phyloP scores from a whole-genome alignment of 2,797 vertebrate genomes.

The Dicrostonyx torquatus region DNA sequence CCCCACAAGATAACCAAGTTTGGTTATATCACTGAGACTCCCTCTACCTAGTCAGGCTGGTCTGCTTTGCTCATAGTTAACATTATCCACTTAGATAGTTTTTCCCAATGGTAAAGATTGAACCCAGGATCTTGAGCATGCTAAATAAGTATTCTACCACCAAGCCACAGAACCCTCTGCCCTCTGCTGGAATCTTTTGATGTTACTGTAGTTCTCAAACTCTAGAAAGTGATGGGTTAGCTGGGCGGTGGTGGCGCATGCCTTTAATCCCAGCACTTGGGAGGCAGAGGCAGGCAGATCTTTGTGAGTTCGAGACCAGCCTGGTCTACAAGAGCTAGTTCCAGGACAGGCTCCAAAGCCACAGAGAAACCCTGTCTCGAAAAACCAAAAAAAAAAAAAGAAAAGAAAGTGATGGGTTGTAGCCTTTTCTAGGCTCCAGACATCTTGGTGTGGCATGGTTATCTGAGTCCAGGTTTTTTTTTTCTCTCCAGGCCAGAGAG shows the following conservation, averaged over 20 bases:
- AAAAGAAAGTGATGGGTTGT: background rate
- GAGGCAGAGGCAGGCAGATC: no score
- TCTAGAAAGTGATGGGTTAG: background rate
- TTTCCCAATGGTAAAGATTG: background rate
- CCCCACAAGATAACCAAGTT: background rate
- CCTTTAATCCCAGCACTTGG: no score
- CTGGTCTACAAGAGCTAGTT: no score
- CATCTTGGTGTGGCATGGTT: background rate
- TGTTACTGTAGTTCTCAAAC: background rate
- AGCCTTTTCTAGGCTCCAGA: background rate
- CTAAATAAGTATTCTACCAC: background rate
- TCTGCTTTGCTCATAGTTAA: background rate
- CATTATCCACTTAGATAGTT: background rate
- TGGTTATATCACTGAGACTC: background rate
- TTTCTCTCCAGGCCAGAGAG: slow-evolving; percentile 12
- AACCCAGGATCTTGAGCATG: background rate
- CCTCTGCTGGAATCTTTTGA: background rate
- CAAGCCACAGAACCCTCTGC: background rate
- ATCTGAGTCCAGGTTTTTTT: background rate
- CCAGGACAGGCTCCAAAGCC: no score
- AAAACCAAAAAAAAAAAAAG: no score
- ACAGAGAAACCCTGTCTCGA: no score
- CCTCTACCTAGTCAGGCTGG: background rate
- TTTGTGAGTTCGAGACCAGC: no score
- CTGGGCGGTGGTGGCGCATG: no score